Percentiles rank a stretch among this genome's conserved stretches.
Conservation (phyloP, 1,140 invertebrate species). For the Halotydeus destructor region DNA sequence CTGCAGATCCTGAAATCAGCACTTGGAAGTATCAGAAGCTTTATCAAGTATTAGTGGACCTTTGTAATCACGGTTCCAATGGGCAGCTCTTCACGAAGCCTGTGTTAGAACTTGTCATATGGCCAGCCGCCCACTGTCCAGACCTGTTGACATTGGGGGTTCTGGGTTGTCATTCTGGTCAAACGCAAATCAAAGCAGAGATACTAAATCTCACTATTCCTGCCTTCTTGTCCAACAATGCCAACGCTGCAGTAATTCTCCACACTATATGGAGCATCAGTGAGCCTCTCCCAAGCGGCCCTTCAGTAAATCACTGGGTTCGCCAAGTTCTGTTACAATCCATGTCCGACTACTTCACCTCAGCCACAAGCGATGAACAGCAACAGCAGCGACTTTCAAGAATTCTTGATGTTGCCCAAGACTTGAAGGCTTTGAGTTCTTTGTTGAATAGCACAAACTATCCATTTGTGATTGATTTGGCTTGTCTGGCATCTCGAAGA, state of each 20-base stretch:
- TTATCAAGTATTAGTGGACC: constrained; percentile 13
- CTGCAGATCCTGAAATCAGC: constrained; percentile 3
- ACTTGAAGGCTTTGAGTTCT: constrained; percentile 76
- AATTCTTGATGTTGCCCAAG: constrained; percentile 91
- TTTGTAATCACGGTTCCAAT: constrained; percentile 1
- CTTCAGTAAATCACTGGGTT: constrained; percentile 7
- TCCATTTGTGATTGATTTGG: constrained; percentile 89
- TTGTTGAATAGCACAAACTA: constrained; percentile 81
- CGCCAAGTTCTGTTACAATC: constrained; percentile 35
- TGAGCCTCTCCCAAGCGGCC: constrained; percentile 5
- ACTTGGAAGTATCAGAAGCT: constrained; percentile 15
- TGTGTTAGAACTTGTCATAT: constrained; percentile 78
- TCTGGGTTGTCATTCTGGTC: constrained; percentile 23
- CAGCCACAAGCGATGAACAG: constrained; percentile 47
- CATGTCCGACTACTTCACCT: constrained; percentile 92
- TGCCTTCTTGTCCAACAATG: constrained; percentile 74
- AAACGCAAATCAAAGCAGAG: constrained; percentile 8
- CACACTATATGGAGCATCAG: constrained; percentile 69
- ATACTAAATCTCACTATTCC: constrained; percentile 36
- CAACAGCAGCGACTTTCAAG: constrained; percentile 78
- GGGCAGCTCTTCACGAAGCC: constrained; percentile 26
- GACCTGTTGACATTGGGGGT: constrained; percentile 72
- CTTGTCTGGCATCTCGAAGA: constrained; percentile 78
- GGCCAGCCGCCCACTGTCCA: constrained; percentile 74
- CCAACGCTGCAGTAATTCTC: constrained; percentile 73